These are phyloP conservation scores for Meloe dianella DNA, from an alignment of 2,888 invertebrate genomes.

Conservation along the genomic window DNA sequence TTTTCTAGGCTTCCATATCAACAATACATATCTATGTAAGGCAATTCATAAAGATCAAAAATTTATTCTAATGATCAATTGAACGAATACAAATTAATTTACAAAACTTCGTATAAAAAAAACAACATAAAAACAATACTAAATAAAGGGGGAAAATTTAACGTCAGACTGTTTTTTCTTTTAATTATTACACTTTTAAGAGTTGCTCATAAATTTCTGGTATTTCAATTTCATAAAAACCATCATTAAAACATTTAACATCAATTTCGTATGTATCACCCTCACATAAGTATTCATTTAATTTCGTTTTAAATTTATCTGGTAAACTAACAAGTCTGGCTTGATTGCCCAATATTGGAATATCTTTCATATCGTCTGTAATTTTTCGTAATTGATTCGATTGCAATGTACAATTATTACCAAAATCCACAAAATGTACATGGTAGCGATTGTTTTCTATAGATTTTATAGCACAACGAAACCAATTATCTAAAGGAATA, in stretches of 20 bases:
- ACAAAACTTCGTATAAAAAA: too few relatives aligned
- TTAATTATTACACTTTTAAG: too few relatives aligned
- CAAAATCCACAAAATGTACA: neutral
- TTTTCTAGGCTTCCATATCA: too few relatives aligned
- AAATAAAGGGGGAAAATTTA: too few relatives aligned
- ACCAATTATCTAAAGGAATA: neutral
- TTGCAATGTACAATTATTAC: neutral
- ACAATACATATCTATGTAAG: too few relatives aligned
- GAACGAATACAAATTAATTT: too few relatives aligned
- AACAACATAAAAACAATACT: too few relatives aligned
- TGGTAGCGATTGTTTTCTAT: neutral
- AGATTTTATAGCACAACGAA: neutral
- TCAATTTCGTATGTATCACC: neutral
- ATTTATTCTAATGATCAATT: too few relatives aligned
- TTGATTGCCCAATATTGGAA: neutral
- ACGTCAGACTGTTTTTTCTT: too few relatives aligned
- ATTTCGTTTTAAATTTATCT: neutral
- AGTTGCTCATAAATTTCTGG: neutral
- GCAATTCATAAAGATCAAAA: too few relatives aligned
- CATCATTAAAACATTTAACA: neutral
- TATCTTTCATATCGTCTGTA: neutral
- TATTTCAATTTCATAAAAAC: constrained; percentile 3
- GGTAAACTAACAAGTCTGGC: neutral
- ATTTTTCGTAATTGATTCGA: neutral
- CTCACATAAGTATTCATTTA: neutral